phyloP scores from a whole-genome alignment of 1,140 invertebrate species.

The Babylonia areolata region DNA sequence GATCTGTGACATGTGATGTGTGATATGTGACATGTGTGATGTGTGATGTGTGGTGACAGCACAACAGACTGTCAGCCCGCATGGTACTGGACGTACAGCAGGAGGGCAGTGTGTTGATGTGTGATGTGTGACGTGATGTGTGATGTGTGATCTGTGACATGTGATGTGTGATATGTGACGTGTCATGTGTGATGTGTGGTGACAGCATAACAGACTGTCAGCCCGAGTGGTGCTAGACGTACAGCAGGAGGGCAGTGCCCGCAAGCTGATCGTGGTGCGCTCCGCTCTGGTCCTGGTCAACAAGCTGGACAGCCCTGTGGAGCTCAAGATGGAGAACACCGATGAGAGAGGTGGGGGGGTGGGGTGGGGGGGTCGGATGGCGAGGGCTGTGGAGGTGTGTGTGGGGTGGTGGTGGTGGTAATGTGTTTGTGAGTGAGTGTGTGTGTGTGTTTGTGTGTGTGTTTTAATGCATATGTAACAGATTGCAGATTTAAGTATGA shows the following conservation, averaged over 20 bases:
- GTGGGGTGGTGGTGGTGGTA: too few relatives aligned
- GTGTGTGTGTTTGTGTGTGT: too few relatives aligned
- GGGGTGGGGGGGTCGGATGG: too few relatives aligned
- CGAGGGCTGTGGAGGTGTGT: too few relatives aligned
- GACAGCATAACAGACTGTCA: constrained; percentile 50
- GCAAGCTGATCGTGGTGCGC: constrained; percentile 95
- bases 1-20: too few relatives aligned
- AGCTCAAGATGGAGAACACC: constrained; percentile 65
- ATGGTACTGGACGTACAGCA: constrained; percentile 85
- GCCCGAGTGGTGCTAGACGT: constrained; percentile 81
- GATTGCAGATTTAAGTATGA: too few relatives aligned
- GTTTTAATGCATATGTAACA: neutral
- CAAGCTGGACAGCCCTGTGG: constrained; percentile 67
- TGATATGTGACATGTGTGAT: too few relatives aligned
- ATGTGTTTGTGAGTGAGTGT: too few relatives aligned
- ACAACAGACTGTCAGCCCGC: constrained; percentile 59
- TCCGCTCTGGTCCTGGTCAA: constrained; percentile 92
- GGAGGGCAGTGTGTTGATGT: constrained; percentile 94
- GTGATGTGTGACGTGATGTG: too few relatives aligned
- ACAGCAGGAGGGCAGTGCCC: constrained; percentile 91
- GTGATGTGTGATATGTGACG: too few relatives aligned
- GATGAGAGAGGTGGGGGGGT: constrained; percentile 56
- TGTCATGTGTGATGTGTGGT: neutral
- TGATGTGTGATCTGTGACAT: too few relatives aligned
- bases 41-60: constrained; percentile 19